phyloP scores from a whole-genome alignment of 1,140 invertebrate species.

The Muscidifurax raptorellus region DNA sequence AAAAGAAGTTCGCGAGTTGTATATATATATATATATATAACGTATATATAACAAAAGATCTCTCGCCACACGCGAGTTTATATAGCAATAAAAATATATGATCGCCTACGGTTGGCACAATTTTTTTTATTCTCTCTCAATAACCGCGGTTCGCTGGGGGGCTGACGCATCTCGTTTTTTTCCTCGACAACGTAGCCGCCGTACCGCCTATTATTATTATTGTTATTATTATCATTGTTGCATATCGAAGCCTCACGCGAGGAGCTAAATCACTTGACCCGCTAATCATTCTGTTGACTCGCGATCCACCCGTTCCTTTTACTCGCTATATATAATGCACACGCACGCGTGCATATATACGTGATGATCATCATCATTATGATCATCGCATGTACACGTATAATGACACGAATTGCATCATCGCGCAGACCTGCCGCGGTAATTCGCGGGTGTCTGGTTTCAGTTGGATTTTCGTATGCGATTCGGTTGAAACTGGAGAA shows the following conservation, averaged over 20 bases:
- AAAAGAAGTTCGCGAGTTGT: no score
- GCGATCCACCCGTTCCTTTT: background rate
- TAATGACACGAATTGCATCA: background rate
- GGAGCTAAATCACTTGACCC: conserved; percentile 15
- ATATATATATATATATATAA: no score
- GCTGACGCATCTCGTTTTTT: conserved; percentile 24
- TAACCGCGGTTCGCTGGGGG: conserved; percentile 4
- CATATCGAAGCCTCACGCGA: background rate
- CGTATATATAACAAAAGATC: no score
- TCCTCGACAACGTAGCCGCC: background rate
- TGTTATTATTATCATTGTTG: conserved; percentile 3
- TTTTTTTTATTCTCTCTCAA: background rate
- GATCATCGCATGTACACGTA: background rate
- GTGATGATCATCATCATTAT: background rate
- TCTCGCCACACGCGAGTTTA: background rate
- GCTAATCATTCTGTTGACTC: conserved; percentile 59
- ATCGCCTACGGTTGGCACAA: background rate
- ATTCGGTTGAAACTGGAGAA: conserved; percentile 4
- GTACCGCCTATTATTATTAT: background rate
- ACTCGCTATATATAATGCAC: background rate
- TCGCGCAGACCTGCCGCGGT: background rate
- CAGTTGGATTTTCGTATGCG: background rate
- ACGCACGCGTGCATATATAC: background rate
- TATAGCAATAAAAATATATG: background rate
- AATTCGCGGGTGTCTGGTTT: background rate